phyloP scores from a whole-genome alignment of 2,797 vertebrate species.

The Tokudaia tokunoshimensis region DNA sequence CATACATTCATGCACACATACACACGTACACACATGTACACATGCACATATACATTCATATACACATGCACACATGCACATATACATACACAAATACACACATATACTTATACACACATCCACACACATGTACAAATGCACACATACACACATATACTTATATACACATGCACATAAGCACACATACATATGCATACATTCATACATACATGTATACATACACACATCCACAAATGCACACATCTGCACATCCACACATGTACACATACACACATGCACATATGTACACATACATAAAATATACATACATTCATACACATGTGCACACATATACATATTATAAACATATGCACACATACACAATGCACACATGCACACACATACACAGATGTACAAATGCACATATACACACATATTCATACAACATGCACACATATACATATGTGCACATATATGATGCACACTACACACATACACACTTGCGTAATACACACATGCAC shows the following conservation, averaged over 20 bases:
- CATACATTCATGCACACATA: neutral
- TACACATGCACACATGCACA: neutral
- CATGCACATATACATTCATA: neutral
- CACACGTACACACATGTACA: neutral
- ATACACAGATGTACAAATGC: neutral
- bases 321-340: neutral
- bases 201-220: neutral
- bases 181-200: neutral
- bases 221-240: neutral
- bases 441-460: neutral
- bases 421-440: neutral
- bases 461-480: too few relatives aligned
- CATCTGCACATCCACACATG: too few relatives aligned
- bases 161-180: neutral
- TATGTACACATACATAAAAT: neutral
- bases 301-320: neutral
- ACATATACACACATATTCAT: neutral
- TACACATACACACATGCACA: neutral
- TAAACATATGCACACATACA: neutral
- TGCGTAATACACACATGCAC: too few relatives aligned
- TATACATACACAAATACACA: neutral
- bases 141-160: too few relatives aligned
- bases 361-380: neutral
- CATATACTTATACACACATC: too few relatives aligned
- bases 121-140: neutral